Conservation (phyloP, 2,797 vertebrate genomes). For the Nasua narica region DNA sequence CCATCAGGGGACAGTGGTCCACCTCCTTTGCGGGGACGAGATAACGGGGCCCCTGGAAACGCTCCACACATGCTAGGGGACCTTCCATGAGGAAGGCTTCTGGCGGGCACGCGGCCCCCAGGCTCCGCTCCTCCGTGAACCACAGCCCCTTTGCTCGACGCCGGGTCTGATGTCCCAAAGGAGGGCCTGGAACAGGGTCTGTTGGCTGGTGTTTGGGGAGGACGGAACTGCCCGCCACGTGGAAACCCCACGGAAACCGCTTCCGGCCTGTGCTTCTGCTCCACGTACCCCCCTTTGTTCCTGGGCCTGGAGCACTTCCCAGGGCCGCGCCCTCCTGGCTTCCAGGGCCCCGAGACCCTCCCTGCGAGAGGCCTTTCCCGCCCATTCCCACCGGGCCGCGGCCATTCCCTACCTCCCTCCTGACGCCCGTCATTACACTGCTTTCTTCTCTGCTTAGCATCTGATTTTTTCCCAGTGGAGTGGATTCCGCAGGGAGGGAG, state of each 20-base stretch:
- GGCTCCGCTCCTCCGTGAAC: accelerated
- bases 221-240: accelerated
- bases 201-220: neutral
- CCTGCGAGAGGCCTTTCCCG: neutral
- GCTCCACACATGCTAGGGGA: accelerated
- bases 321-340: accelerated
- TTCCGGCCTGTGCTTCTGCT: neutral
- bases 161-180: accelerated
- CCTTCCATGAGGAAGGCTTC: accelerated
- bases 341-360: neutral
- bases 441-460: accelerated
- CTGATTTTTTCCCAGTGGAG: accelerated
- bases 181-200: neutral
- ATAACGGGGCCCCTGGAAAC: neutral
- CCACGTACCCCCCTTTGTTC: neutral
- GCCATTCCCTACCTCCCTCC: accelerated
- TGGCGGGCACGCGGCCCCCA: accelerated
- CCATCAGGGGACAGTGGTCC: accelerated
- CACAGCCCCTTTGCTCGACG: no score
- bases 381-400: accelerated
- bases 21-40: neutral
- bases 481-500: neutral
- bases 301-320: neutral
- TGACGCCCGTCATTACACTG: accelerated
- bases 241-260: neutral